Base-by-base conservation (phyloP, 2,113 vertebrate genomes). In the Marmota monax region DNA sequence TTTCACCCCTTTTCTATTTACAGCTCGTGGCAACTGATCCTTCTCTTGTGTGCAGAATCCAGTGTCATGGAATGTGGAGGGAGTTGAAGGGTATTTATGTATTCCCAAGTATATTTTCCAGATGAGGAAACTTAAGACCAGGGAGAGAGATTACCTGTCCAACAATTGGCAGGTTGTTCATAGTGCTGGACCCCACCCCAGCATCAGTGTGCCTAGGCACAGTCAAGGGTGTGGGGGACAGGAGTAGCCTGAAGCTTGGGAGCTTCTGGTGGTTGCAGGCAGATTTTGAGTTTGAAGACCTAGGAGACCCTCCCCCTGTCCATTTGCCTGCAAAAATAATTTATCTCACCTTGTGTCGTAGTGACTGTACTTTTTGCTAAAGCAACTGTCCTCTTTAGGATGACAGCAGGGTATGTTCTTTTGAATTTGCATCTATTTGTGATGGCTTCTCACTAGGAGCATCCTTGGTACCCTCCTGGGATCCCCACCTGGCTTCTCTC, bases 151-250 rank as follows among this genome's bases (percentile, higher is more conserved):
- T 39, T 58, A 84, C 34, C 84, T 18, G n/a, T 42, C 53, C 20
- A 14, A 1, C 18, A 65, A 1, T 18, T 22, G 25, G 6, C 23
- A 37, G 25, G 25, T 61, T 14, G 8, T 13, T 32, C 13, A 48
- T 39, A 17, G 8, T 65, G 23, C 37, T 56, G 14, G 45, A 14
- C 73, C 37, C 29, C 29, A 27, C 9, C 13, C 48, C 39, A 48
- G 17, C 29, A 29, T 18, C 4, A 12, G 0, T 51, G 58, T 17
- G 14, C 9, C 53, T 65, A 18, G 4, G 13, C 16, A 3, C 23
- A 5, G 7, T 42, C 73, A 17, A 3, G 37, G 14, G 11, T 16
- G 14, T 12, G 34, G 32, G 14, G 22, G 2, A 4, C 32, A 42
- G 7, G n/a, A 56, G 37, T 6, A 13, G 84, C n/a, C 34, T 37